phyloP scores from a whole-genome alignment of 1,140 invertebrate species.

The Lamellibrachia luymesi region DNA sequence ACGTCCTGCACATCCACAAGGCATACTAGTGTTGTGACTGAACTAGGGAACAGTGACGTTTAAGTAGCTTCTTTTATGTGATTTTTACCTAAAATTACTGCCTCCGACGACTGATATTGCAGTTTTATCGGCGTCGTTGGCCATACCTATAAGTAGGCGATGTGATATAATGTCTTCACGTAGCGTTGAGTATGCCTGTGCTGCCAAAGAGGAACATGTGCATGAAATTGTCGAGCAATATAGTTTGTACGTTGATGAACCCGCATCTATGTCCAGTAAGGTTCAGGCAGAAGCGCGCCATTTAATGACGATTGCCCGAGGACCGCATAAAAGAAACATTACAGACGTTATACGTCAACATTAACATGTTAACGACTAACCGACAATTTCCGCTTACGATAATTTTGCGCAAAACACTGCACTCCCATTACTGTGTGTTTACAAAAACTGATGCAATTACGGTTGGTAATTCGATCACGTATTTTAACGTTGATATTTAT shows the following conservation, averaged over 20 bases:
- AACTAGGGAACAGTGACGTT: not conserved
- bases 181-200: not conserved
- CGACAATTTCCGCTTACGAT: not conserved
- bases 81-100: not conserved
- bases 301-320: not conserved
- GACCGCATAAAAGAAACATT: conserved; percentile 5
- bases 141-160: not conserved
- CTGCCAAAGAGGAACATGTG: not conserved
- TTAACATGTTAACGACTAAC: not conserved
- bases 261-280: not conserved
- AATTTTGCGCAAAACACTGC: not conserved
- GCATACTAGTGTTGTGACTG: not conserved
- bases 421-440: not conserved
- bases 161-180: not conserved
- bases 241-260: not conserved
- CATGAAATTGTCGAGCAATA: not conserved
- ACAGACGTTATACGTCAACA: not conserved
- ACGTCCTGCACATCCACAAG: not conserved
- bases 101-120: not conserved
- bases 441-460: not conserved
- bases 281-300: not conserved
- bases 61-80: not conserved
- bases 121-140: not conserved
- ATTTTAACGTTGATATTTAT: not conserved
- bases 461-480: not conserved